Base-by-base conservation (phyloP, 1,140 invertebrate genomes). In the Nylanderia fulva region DNA sequence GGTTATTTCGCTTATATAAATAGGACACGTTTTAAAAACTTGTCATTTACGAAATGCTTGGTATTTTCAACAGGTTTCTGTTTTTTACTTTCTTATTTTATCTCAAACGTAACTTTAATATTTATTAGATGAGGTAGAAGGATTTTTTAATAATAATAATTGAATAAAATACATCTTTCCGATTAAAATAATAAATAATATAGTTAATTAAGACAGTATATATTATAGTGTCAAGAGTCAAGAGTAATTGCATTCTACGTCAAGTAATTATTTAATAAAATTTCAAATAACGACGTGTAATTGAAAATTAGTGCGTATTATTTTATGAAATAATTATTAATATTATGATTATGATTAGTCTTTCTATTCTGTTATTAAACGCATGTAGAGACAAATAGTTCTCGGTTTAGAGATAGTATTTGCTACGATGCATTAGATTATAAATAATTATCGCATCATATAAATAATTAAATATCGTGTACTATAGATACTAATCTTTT, bases 391-490 rank as follows among this genome's bases (percentile, higher is more conserved):
- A 71, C 33, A 21, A 58, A 56, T 42, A 18, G 58, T 56, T 54
- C 5, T 42, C 4, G 45, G 2, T 29, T 69, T 42, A 5, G 2
- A 29, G 7, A 63, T 29, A 39, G 5, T 4, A 15, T 13, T 56
- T 27, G 5, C 2, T 68, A 6, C 68, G 39, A 66, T 24, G 21
- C 8, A 13, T 39, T 18, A 80, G 64, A 69, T 69, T 5, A 48
- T 48, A 48, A 48, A 48, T 48, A 48, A 48, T 48, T 48, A 48
- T 48, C 8, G 18, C 13, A 48, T 48, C 15, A 13, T 69, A 69
- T 66, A 42, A 79, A 71, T 82, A 42, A 71, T 18, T 72, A 72
- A 82, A 60, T 82, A 72, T 58, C 13, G 1, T 36, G n/a, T 24
- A 21, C 18, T n/a, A 66, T 3, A 27, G 54, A 82, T 60, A 82